Evolutionary conservation across 2,113 vertebrate genomes (phyloP).

Genomic region (Malurus cyaneus): DNA sequence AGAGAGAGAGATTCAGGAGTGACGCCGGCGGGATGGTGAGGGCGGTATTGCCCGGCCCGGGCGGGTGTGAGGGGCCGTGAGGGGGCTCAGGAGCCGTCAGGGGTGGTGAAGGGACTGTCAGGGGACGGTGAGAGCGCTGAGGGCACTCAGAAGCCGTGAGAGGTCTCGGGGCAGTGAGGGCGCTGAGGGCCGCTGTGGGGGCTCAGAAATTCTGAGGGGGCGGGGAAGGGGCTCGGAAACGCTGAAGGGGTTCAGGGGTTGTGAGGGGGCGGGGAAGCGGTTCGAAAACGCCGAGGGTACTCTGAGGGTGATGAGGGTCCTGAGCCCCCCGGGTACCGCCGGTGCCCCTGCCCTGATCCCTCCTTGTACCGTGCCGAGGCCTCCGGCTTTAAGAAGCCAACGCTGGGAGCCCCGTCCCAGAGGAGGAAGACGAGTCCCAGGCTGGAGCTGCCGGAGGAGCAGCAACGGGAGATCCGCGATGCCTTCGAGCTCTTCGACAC

Average conservation of each 20-base stretch:
- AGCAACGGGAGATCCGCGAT: conserved; percentile 88
- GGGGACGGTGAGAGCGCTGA: neutral
- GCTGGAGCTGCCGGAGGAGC: conserved; percentile 86
- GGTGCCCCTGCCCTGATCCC: no score
- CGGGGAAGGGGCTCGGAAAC: neutral
- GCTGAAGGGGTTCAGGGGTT: neutral
- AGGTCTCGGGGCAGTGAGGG: neutral
- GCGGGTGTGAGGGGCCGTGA: neutral
- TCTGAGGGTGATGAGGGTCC: neutral
- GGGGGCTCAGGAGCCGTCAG: neutral
- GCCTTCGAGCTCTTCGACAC: conserved; percentile 94
- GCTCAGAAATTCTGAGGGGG: no score
- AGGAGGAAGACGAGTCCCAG: conserved; percentile 81
- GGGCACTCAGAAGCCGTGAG: neutral
- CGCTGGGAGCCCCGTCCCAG: conserved; percentile 72
- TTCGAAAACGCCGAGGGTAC: neutral
- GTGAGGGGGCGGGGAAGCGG: no score
- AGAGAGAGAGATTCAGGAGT: no score
- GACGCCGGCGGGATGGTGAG: neutral
- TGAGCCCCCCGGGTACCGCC: accelerated
- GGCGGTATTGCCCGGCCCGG: no score
- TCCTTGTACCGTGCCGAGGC: conserved; percentile 64
- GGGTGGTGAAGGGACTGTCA: neutral
- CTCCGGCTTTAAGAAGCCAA: conserved; percentile 78
- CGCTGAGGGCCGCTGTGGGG: no score